Conservation (phyloP, 2,888 invertebrate genomes). For the Lumbricus terrestris region DNA sequence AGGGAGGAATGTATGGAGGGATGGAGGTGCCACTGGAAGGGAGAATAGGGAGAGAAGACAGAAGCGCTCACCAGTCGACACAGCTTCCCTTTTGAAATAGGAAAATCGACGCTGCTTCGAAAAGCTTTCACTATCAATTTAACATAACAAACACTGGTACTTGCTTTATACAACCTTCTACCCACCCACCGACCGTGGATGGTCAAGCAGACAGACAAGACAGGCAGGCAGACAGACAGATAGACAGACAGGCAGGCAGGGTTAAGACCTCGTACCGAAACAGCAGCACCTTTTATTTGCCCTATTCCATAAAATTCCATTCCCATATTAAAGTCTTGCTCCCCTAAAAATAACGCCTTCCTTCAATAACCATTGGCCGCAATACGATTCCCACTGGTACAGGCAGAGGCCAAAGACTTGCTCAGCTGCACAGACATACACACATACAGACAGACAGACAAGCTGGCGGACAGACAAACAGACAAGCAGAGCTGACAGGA, state of each 20-base stretch:
- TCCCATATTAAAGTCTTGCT: neutral
- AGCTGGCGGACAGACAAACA: neutral
- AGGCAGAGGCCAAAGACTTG: neutral
- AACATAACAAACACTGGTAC: neutral
- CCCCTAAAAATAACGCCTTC: neutral
- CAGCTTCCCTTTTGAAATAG: neutral
- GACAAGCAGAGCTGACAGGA: neutral
- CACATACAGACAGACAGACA: neutral
- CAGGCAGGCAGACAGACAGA: no score
- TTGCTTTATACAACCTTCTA: no score
- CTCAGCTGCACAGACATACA: neutral
- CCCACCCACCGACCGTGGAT: neutral
- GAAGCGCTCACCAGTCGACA: neutral
- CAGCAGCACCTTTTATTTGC: neutral
- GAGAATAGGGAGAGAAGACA: neutral
- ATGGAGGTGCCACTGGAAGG: neutral
- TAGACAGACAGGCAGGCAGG: neutral
- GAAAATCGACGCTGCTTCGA: neutral
- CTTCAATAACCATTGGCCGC: conserved; percentile 3
- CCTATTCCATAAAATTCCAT: neutral
- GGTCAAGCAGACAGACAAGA: neutral
- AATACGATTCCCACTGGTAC: neutral
- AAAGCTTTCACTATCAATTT: neutral
- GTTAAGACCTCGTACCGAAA: neutral
- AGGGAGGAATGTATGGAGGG: no score